phyloP scores from a whole-genome alignment of 2,888 invertebrate species.

The Tenthredo distinguenda region DNA sequence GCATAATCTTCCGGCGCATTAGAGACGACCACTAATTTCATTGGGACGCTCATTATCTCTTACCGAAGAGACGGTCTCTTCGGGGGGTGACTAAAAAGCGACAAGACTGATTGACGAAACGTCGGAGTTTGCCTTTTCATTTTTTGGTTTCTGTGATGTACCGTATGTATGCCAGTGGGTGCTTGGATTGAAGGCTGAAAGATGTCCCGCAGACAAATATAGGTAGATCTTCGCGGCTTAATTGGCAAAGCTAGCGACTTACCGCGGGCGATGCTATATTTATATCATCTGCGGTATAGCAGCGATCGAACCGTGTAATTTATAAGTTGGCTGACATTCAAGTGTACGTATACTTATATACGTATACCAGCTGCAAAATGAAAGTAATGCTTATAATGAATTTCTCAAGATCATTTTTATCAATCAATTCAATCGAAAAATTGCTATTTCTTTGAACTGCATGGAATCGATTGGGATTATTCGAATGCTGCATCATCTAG shows the following conservation, averaged over 20 bases:
- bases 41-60: background rate
- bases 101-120: background rate
- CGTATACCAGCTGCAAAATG: background rate
- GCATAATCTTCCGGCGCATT: background rate
- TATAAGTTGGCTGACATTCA: slow-evolving; percentile 18
- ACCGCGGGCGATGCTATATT: background rate
- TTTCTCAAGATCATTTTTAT: background rate
- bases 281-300: slow-evolving; percentile 16
- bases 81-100: background rate
- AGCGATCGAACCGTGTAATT: background rate
- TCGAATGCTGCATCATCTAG: background rate
- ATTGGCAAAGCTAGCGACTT: slow-evolving; percentile 25
- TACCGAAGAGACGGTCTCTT: background rate
- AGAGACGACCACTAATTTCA: background rate
- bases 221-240: background rate
- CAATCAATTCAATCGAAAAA: background rate
- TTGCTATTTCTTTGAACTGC: background rate
- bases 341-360: background rate
- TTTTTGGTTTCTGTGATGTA: background rate
- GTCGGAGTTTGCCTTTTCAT: background rate
- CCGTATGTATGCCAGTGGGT: background rate
- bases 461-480: background rate
- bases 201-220: slow-evolving; percentile 22
- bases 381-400: background rate
- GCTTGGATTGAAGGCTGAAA: background rate